Base-by-base conservation (phyloP, 2,797 vertebrate species). In the Pantherophis vulpinus region DNA sequence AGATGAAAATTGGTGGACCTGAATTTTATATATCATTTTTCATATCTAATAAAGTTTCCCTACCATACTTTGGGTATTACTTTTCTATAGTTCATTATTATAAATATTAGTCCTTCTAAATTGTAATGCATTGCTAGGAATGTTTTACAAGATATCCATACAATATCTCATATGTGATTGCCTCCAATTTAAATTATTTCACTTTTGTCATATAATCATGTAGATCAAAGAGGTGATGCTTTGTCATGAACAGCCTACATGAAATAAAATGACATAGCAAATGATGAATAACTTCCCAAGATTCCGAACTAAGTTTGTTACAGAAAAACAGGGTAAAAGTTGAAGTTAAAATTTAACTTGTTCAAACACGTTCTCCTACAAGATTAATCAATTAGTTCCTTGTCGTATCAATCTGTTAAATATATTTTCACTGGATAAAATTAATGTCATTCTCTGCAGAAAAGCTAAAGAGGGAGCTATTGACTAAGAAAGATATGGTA, bases 391-490 rank as follows among this genome's bases (percentile, higher is more conserved):
- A 87, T 1, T 6, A 2, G 5, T 90, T 95, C 93, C 61, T 42
- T 18, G 14, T 11, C 61, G 66, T 9, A 27, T 2, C 25, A 86
- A 94, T 16, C 14, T 86, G 2, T 27, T 0, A 5, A 93, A 14
- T 88, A 92, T 86, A 27, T 94, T 97, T 95, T 97, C 95, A 87
- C 92, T 55, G 55, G 55, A 89, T 74, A 20, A 96, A 96, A 93
- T 51, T 37, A 92, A 29, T 25, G 93, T 2, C 93, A 87, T n/a
- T 95, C 94, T 87, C 95, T 94, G 32, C 90, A 90, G 58, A 59
- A 93, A 93, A 94, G 96, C 97, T 97, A 96, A 97, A 98, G 97
- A 97, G 97, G 97, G 97, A 97, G 97, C 97, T 96, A 93, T 97
- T 96, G 94, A 96, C 96, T 94, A 97, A 97, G 96, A 96, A 96